phyloP scores from a whole-genome alignment of 2,113 vertebrate genomes.

The Hippoglossus stenolepis region DNA sequence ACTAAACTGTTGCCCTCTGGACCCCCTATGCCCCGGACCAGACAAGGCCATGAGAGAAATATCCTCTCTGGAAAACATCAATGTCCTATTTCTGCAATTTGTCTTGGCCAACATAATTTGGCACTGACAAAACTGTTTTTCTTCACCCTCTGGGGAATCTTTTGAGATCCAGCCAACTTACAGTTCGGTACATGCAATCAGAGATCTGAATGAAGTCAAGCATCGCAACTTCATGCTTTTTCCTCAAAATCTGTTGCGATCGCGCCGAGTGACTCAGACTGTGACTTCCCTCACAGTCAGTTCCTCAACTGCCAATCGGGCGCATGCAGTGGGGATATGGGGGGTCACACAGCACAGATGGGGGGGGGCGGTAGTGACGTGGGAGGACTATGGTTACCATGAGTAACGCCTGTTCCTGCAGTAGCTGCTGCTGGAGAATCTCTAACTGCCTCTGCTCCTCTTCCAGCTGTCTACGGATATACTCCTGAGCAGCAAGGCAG shows the following conservation, averaged over 20 bases:
- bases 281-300: conserved; percentile 25
- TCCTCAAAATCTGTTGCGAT: conserved; percentile 6
- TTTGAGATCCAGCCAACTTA: conserved; percentile 59
- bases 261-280: conserved; percentile 19
- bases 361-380: conserved; percentile 24
- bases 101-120: neutral
- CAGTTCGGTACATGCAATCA: conserved; percentile 39
- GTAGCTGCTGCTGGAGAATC: conserved; percentile 98
- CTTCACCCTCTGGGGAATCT: conserved; percentile 23
- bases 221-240: conserved; percentile 8
- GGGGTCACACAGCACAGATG: conserved; percentile 60
- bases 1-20: no score
- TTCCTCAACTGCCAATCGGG: conserved; percentile 26
- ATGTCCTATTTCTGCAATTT: conserved; percentile 18
- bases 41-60: conserved; percentile 7
- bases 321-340: conserved; percentile 54
- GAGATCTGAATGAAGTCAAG: conserved; percentile 21
- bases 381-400: conserved; percentile 89
- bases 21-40: no score
- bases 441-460: conserved; percentile 99
- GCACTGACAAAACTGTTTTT: neutral
- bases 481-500: conserved; percentile 90
- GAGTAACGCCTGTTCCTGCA: conserved; percentile 98
- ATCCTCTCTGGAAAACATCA: conserved; percentile 23
- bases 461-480: conserved; percentile 99